phyloP scores from a whole-genome alignment of 2,888 invertebrate species.

The Pyrrhosoma nymphula region DNA sequence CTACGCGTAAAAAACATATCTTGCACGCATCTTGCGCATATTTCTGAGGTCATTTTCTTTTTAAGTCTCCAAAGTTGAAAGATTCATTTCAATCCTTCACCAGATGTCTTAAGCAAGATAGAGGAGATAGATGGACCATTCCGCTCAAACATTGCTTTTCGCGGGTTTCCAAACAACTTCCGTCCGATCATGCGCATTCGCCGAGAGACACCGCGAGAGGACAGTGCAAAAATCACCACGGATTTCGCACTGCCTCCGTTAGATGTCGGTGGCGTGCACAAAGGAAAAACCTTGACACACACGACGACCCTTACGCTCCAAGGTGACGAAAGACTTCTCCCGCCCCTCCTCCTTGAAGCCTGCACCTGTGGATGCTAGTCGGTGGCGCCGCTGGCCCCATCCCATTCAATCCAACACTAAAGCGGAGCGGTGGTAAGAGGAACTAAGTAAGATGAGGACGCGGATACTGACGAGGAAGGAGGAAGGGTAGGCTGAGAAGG shows the following conservation, averaged over 20 bases:
- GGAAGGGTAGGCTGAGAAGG: not conserved
- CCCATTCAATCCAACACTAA: not conserved
- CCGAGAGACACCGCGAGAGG: not conserved
- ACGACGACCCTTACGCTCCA: not conserved
- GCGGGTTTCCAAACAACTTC: not conserved
- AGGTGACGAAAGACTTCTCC: not conserved
- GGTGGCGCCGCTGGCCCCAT: not conserved
- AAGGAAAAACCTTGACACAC: constrained; percentile 45
- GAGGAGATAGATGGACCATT: not conserved
- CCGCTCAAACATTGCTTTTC: not conserved
- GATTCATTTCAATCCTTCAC: too few species aligned
- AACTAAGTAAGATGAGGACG: not conserved
- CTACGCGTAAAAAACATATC: too few species aligned
- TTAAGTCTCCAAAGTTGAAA: too few species aligned
- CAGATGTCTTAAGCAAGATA: too few species aligned
- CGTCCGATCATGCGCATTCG: not conserved
- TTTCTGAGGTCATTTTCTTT: too few species aligned
- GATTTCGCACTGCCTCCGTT: constrained; percentile 45
- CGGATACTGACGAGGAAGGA: not conserved
- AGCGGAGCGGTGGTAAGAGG: not conserved
- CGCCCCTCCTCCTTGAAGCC: not conserved
- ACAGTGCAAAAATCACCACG: constrained; percentile 3
- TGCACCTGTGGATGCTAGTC: constrained; percentile 11
- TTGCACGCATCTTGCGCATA: too few species aligned
- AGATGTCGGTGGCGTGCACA: constrained; percentile 54